Evolutionary conservation across 64 coral and sea anemone species (phyloP).

Genomic region (Trachythela sp.): DNA sequence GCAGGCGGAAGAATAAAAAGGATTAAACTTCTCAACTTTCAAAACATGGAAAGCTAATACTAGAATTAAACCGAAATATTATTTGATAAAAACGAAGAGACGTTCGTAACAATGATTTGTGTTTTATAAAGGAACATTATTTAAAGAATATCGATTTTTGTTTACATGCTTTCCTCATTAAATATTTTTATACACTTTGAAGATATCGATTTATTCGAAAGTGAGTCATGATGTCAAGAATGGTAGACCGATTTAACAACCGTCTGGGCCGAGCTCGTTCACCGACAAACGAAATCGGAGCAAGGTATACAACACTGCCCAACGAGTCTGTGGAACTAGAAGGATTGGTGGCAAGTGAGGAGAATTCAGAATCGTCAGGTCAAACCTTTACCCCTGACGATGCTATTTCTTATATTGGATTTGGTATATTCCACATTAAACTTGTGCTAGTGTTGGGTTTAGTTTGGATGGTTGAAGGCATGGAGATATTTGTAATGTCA

Average conservation of each 20-base stretch:
- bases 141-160: too few species aligned
- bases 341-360: neutral
- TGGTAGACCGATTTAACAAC: neutral
- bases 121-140: too few species aligned
- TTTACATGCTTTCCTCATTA: too few species aligned
- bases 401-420: neutral
- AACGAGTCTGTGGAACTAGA: neutral
- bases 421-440: neutral
- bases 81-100: too few species aligned
- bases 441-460: neutral
- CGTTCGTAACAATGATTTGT: too few species aligned
- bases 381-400: neutral
- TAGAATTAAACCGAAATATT: too few species aligned
- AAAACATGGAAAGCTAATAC: too few species aligned
- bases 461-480: constrained; percentile 22
- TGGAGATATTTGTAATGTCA: constrained; percentile 20
- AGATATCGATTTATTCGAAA: neutral
- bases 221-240: neutral
- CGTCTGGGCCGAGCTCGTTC: neutral
- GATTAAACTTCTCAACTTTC: neutral
- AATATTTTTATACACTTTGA: too few species aligned
- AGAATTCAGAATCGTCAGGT: neutral
- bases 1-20: neutral
- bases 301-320: neutral
- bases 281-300: neutral